These are phyloP conservation scores for Phalacrocorax pelagicus DNA, from an alignment of 2,113 vertebrate species.

Conservation along the genomic window DNA sequence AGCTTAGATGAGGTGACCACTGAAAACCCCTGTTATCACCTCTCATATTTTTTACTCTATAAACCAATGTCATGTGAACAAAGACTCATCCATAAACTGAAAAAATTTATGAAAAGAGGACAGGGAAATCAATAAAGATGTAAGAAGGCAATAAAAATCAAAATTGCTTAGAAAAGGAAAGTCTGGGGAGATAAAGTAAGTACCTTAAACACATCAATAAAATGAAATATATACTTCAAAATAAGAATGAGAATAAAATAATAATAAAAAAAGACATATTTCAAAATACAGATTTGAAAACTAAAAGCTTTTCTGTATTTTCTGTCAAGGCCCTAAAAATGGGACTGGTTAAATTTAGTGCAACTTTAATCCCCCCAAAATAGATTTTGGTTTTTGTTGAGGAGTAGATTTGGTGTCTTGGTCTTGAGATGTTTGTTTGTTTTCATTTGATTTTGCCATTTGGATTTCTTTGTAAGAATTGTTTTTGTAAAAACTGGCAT, in stretches of 20 bases:
- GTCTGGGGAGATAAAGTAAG: neutral
- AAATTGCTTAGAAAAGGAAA: slow-evolving; percentile 42
- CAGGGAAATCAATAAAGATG: slow-evolving; percentile 44
- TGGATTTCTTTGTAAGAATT: neutral
- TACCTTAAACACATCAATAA: slow-evolving; percentile 22
- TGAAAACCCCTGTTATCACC: slow-evolving; percentile 38
- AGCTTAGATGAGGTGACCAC: slow-evolving; percentile 22
- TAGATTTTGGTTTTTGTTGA: neutral
- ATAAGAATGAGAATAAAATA: slow-evolving; percentile 22
- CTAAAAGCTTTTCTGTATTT: neutral
- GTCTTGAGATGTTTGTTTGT: neutral
- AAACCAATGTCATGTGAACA: slow-evolving; percentile 23
- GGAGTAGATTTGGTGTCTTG: neutral
- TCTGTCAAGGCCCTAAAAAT: neutral
- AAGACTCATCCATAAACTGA: slow-evolving; percentile 30
- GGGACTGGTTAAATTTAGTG: neutral
- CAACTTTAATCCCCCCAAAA: neutral
- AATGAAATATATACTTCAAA: slow-evolving; percentile 27
- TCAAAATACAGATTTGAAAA: neutral
- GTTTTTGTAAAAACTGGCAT: neutral
- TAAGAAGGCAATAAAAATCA: slow-evolving; percentile 47
- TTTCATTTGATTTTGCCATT: neutral
- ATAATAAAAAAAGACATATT: neutral
- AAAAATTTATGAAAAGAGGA: slow-evolving; percentile 24
- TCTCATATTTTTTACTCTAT: slow-evolving; percentile 41